Conservation (phyloP, 2,797 vertebrate species). For the Champsocephalus esox region DNA sequence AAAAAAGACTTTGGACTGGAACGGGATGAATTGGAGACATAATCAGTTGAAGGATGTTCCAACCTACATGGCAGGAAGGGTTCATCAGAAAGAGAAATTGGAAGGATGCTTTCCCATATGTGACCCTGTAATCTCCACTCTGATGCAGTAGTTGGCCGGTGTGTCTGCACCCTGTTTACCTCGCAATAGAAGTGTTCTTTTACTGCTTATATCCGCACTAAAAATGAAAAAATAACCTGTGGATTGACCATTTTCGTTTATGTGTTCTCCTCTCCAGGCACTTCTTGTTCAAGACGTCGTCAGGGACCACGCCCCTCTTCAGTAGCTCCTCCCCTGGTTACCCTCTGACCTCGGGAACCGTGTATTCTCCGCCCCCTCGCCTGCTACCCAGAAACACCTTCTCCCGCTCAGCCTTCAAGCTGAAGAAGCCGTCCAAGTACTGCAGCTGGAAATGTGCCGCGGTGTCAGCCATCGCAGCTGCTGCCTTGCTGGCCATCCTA, state of each 20-base stretch:
- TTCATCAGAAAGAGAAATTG: conserved; percentile 61
- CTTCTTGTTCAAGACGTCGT: conserved; percentile 99
- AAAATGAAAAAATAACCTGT: background rate
- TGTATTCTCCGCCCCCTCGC: conserved; percentile 97
- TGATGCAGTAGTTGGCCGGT: conserved; percentile 50
- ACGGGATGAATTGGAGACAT: conserved; percentile 51
- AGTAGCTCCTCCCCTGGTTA: conserved; percentile 98
- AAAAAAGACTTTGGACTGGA: conserved; percentile 61
- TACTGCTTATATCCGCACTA: background rate
- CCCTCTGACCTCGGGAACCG: conserved; percentile 96
- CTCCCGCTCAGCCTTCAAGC: conserved; percentile 97
- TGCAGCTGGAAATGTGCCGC: conserved; percentile 99
- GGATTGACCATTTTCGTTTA: conserved; percentile 20
- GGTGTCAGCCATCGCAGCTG: conserved; percentile 93
- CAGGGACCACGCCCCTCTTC: conserved; percentile 97
- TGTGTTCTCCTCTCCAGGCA: conserved; percentile 83
- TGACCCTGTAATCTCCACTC: conserved; percentile 43
- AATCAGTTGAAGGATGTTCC: conserved; percentile 67
- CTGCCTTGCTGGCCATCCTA: conserved; percentile 93
- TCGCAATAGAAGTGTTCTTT: conserved; percentile 1
- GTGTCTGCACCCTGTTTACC: conserved; percentile 37
- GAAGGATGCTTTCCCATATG: conserved; percentile 58
- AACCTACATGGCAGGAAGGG: conserved; percentile 57
- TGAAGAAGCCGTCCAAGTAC: conserved; percentile 99
- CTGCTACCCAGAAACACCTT: conserved; percentile 98